Conservation (phyloP, 1,140 invertebrate genomes). For the Chlorops oryzae region DNA sequence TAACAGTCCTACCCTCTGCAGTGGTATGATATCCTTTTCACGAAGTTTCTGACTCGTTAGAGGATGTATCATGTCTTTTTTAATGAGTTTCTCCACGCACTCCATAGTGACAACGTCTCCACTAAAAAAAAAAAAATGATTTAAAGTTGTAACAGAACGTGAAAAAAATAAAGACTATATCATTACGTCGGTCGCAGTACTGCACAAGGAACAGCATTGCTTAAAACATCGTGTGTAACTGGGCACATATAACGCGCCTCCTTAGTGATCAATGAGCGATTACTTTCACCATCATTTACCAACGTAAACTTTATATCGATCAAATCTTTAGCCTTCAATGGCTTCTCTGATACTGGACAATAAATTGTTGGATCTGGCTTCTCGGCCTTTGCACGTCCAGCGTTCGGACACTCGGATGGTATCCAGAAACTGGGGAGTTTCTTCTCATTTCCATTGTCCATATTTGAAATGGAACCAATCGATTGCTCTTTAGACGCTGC, state of each 20-base stretch:
- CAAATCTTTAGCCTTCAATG: conserved; percentile 83
- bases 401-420: conserved; percentile 85
- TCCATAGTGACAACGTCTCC: conserved; percentile 96
- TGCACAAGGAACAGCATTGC: conserved; percentile 90
- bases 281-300: conserved; percentile 79
- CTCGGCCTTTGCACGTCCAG: conserved; percentile 62
- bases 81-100: conserved; percentile 93
- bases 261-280: conserved; percentile 72
- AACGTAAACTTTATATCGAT: conserved; percentile 90
- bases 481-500: conserved; percentile 21
- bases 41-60: conserved; percentile 80
- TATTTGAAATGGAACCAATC: conserved; percentile 65
- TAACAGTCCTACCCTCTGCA: conserved; percentile 68
- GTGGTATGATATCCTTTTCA: conserved; percentile 86
- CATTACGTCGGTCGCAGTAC: conserved; percentile 82
- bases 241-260: conserved; percentile 95
- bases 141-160: neutral
- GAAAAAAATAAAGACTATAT: neutral
- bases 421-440: conserved; percentile 96
- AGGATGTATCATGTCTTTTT: conserved; percentile 96
- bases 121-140: conserved; percentile 17
- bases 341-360: conserved; percentile 88
- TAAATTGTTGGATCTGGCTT: conserved; percentile 90
- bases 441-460: conserved; percentile 61
- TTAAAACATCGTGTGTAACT: conserved; percentile 91